phyloP scores from a whole-genome alignment of 2,113 vertebrate species.

The Pterophyllum scalare region DNA sequence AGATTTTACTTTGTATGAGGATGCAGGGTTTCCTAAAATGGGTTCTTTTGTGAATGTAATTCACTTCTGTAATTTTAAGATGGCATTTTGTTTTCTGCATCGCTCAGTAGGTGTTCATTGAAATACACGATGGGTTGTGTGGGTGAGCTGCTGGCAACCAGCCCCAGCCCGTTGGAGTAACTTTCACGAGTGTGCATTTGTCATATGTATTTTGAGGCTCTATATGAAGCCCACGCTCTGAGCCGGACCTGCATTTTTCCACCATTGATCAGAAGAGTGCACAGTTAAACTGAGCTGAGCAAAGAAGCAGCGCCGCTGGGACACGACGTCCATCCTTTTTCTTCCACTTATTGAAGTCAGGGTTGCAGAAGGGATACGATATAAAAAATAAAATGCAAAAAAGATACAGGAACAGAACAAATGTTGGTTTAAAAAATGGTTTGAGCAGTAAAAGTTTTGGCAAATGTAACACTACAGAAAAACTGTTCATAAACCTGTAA shows the following conservation, averaged over 20 bases:
- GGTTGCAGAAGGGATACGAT: no score
- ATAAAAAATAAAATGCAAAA: no score
- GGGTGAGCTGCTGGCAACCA: background rate
- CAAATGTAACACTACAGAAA: no score
- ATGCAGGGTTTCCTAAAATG: background rate
- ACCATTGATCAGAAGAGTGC: background rate
- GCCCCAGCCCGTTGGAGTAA: background rate
- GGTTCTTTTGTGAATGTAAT: background rate
- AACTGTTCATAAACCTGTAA: no score
- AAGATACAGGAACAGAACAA: no score
- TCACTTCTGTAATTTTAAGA: background rate
- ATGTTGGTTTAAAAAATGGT: no score
- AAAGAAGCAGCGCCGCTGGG: background rate
- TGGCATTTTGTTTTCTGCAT: background rate
- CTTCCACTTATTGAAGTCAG: no score
- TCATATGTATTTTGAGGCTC: background rate
- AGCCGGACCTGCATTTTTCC: background rate
- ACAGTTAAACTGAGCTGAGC: background rate
- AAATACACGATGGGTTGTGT: background rate
- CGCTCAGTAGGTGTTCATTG: background rate
- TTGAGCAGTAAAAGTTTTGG: no score
- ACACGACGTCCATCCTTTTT: no score
- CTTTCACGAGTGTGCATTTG: background rate
- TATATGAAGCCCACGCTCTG: background rate
- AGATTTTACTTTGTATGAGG: background rate